phyloP scores from a whole-genome alignment of 2,888 invertebrate species.

The Sinohyriopsis cumingii region DNA sequence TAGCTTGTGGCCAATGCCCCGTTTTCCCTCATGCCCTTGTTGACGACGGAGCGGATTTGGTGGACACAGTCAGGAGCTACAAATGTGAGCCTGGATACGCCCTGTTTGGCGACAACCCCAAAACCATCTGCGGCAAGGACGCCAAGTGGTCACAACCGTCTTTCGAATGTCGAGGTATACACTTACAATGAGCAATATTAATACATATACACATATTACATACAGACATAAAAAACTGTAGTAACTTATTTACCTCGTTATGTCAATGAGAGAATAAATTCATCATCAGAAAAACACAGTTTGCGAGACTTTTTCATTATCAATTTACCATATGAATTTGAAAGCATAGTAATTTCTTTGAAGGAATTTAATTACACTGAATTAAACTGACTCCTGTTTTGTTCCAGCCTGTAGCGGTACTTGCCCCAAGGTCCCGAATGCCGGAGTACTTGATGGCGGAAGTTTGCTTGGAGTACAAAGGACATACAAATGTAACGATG shows the following conservation, averaged over 20 bases:
- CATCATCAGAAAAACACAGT: too few species aligned
- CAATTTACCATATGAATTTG: too few species aligned
- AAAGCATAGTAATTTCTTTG: too few species aligned
- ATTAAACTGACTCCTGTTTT: slow-evolving; percentile 6
- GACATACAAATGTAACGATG: slow-evolving; percentile 14
- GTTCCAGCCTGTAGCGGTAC: slow-evolving; percentile 13
- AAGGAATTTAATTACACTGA: too few species aligned
- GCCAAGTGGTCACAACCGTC: slow-evolving; percentile 12
- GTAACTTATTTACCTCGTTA: too few species aligned
- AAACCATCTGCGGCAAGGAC: slow-evolving; percentile 13
- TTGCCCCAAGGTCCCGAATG: slow-evolving; percentile 7
- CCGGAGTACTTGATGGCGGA: slow-evolving; percentile 19
- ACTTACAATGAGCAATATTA: too few species aligned
- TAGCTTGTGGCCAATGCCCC: slow-evolving; percentile 25
- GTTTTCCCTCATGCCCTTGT: slow-evolving; percentile 12
- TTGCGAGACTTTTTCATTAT: too few species aligned
- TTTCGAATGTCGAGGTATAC: slow-evolving; percentile 7
- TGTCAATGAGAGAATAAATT: too few species aligned
- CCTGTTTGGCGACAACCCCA: slow-evolving; percentile 11
- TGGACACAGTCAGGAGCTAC: slow-evolving; percentile 10
- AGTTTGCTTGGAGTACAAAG: slow-evolving; percentile 15
- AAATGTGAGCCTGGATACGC: slow-evolving; percentile 20
- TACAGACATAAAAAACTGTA: too few species aligned
- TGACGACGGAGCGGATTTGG: slow-evolving; percentile 3
- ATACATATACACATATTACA: too few species aligned